Evolutionary conservation across 1,140 invertebrate species (phyloP).

Genomic region (Medauroidea extradentata): DNA sequence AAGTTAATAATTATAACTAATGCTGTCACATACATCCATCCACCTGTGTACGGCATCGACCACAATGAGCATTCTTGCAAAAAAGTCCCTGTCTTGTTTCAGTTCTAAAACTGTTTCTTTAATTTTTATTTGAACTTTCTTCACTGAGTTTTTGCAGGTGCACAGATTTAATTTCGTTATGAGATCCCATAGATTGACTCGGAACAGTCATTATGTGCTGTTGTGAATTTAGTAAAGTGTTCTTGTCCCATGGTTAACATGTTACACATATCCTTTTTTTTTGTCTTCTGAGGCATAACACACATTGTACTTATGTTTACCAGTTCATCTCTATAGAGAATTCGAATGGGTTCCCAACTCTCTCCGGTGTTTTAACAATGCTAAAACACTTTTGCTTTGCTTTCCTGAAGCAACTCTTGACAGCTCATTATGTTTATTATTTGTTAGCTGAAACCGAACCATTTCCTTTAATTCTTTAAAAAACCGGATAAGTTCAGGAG

Average conservation of each 20-base stretch:
- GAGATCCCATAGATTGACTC: background rate
- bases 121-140: too few species aligned
- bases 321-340: constrained; percentile 2
- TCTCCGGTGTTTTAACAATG: background rate
- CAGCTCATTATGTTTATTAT: constrained; percentile 3
- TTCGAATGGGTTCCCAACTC: constrained; percentile 1
- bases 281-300: constrained; percentile 1
- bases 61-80: too few species aligned
- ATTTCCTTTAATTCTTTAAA: background rate
- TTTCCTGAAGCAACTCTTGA: background rate
- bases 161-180: background rate
- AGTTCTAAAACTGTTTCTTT: too few species aligned
- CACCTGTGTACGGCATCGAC: too few species aligned
- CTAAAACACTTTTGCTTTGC: constrained; percentile 4
- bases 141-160: too few species aligned
- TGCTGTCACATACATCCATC: too few species aligned
- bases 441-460: background rate
- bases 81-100: too few species aligned
- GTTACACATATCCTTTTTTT: constrained; percentile 5
- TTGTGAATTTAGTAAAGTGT: background rate
- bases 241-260: constrained; percentile 1
- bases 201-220: background rate
- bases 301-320: background rate
- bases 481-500: background rate
- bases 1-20: too few species aligned